Evolutionary conservation across 64 coral and sea anemone species (phyloP), one percentile per base, ranked within the genome.

Genomic region (Actinia equina): DNA sequence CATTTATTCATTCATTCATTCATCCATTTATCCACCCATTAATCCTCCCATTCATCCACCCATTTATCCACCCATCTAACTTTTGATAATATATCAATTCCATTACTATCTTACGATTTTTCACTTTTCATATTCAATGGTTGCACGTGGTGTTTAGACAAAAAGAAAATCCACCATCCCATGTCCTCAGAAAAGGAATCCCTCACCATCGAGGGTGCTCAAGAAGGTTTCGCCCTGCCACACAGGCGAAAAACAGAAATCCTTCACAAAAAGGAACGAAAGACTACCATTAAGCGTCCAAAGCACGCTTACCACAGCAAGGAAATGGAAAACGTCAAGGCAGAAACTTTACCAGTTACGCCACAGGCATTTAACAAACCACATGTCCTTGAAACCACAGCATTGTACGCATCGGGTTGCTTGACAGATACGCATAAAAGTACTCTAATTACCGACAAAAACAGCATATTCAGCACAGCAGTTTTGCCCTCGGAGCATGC

Each of bases 201-300:
- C n/a, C 27, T 74, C 26, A 16, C 6, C 13, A 74, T 74, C 26
- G 69, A 74, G 13, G 69, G 69, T 4, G 69, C 92, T 53, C 69
- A 74, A 42, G 27, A 74, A 41, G 26, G 26, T 11, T 41, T 37
- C 13, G 13, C 9, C 25, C 69, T 30, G 11, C 26, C n/a, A 15
- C 42, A 52, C 41, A 77, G 83, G 25, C 56, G 77, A 87, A 82
- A 42, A 49, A 81, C 78, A 3, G 53, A 77, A 91, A n/a, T 19
- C 20, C 19, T 86, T 77, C 76, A 52, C 26, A 92, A 92, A 44
- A 95, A 92, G 30, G 94, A 95, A 80, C 92, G 91, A 77, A 89
- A 91, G 0, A 87, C 89, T 3, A 59, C 10, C 55, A 46, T 89
- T 17, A 82, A 88, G 42, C 92, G 88, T 20, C 84, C 87, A 7